phyloP scores from a whole-genome alignment of 2,888 invertebrate genomes.

The Rhagium mordax region DNA sequence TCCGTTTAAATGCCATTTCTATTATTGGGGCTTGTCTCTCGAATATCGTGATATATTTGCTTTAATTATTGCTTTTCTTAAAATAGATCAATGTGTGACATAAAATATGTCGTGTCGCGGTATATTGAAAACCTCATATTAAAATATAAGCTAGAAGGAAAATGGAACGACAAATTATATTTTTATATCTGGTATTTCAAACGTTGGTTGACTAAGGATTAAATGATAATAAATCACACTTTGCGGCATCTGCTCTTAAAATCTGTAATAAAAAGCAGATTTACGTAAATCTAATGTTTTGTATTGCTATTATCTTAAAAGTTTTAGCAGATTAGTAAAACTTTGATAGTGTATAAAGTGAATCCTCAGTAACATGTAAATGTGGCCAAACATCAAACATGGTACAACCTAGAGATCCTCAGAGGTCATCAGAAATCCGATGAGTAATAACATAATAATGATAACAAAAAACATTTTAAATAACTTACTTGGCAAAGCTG shows the following conservation, averaged over 20 bases:
- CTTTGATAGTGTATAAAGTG: no score
- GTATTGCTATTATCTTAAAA: no score
- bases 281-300: no score
- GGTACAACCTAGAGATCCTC: no score
- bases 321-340: no score
- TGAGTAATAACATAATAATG: no score
- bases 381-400: no score
- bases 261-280: background rate
- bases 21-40: constrained; percentile 42
- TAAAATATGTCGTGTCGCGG: background rate
- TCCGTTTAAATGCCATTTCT: constrained; percentile 36
- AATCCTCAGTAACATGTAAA: no score
- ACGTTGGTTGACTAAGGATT: background rate
- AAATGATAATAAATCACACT: background rate
- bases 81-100: constrained; percentile 38
- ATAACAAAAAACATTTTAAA: no score
- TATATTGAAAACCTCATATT: background rate
- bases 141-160: background rate
- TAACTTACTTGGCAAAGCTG: no score
- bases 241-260: background rate
- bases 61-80: constrained; percentile 42
- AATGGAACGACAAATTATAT: background rate
- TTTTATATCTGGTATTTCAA: background rate
- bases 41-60: constrained; percentile 37
- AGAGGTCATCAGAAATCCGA: no score